phyloP scores from a whole-genome alignment of 37 sponge, comb jelly and placozoan species.

The Chondrilla cf. caribensis region DNA sequence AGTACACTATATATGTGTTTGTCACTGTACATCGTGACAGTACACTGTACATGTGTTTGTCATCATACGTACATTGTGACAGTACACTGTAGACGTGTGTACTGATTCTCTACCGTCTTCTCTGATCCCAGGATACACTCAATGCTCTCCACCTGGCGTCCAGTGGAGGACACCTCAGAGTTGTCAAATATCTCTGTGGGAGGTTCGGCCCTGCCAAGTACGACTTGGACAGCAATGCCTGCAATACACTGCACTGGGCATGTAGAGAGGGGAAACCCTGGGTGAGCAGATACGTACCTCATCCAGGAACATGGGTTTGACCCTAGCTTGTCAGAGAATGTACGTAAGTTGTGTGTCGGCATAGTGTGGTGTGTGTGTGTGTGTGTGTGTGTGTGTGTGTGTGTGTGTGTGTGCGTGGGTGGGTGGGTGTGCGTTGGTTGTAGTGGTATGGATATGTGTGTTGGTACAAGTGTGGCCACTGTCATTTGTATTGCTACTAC shows the following conservation, averaged over 20 bases:
- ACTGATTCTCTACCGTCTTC: neutral
- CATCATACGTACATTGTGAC: too few relatives aligned
- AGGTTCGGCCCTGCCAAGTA: constrained; percentile 6
- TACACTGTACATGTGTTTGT: too few relatives aligned
- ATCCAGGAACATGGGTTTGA: constrained; percentile 5
- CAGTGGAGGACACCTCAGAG: neutral
- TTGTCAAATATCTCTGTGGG: neutral
- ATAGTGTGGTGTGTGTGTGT: neutral
- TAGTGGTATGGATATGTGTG: too few relatives aligned
- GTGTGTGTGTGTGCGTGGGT: too few relatives aligned
- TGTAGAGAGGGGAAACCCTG: neutral
- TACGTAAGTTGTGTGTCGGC: neutral
- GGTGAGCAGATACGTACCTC: constrained; percentile 4
- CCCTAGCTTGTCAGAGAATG: neutral
- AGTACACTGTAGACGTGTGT: too few relatives aligned
- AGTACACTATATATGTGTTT: too few relatives aligned
- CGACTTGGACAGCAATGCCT: neutral
- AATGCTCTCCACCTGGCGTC: constrained; percentile 19
- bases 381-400: too few relatives aligned
- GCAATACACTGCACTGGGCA: neutral
- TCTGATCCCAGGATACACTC: neutral
- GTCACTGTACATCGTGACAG: too few relatives aligned
- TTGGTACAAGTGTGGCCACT: too few relatives aligned
- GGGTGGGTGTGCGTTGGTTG: too few relatives aligned
- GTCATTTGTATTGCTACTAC: too few relatives aligned